phyloP scores from a whole-genome alignment of 2,888 invertebrate genomes.

The Leptogaster cylindrica region DNA sequence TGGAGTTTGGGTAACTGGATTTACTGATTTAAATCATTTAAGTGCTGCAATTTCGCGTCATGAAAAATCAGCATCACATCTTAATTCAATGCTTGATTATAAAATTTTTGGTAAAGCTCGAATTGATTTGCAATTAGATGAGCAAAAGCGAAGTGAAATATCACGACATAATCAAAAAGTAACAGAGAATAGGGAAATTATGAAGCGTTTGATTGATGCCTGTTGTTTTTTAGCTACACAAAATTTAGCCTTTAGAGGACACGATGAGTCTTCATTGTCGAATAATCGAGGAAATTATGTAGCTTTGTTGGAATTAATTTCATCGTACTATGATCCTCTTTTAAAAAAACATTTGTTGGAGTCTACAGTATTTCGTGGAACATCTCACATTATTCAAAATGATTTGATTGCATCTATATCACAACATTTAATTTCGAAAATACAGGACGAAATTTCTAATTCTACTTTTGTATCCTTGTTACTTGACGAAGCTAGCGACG shows the following conservation, averaged over 20 bases:
- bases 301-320: no score
- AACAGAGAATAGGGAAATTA: no score
- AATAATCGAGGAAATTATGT: no score
- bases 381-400: conserved; percentile 54
- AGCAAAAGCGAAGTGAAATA: conserved; percentile 27
- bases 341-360: conserved; percentile 51
- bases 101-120: conserved; percentile 24
- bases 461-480: conserved; percentile 50
- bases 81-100: conserved; percentile 19
- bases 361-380: conserved; percentile 52
- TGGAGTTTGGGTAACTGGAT: no score
- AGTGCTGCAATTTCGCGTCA: no score
- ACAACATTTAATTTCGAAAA: conserved; percentile 51
- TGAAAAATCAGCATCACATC: conserved; percentile 24
- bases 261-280: no score
- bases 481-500: conserved; percentile 53
- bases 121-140: conserved; percentile 31
- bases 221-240: no score
- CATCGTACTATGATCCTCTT: conserved; percentile 50
- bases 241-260: no score
- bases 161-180: no score
- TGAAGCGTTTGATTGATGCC: no score
- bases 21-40: no score
- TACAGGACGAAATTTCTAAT: conserved; percentile 51
- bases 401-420: conserved; percentile 54